Base-by-base conservation (phyloP, 1,140 invertebrate species). In the Cherax destructor region DNA sequence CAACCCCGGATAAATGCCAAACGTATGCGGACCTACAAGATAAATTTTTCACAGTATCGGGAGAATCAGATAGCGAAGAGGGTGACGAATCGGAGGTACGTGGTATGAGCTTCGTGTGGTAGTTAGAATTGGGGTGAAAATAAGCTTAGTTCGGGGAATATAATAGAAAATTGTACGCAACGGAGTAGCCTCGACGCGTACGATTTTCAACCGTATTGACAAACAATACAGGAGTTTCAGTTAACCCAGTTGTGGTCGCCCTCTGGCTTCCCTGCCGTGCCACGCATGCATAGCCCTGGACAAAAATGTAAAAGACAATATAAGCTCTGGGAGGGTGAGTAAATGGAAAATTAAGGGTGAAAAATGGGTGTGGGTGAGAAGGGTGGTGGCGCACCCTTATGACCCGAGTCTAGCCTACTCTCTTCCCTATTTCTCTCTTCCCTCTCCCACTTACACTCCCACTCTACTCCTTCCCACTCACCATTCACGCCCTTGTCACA, bases 11-110 rank as follows among this genome's bases (percentile, higher is more conserved):
- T 89, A 92, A 92, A 92, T 89, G 88, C 88, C 92, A 88, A 81
- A 86, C 92, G 77, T 92, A 91, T 92, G 92, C 92, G 72, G 88
- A 92, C 85, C 92, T 92, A 24, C 88, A 92, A 72, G 92, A 92
- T 72, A 92, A 92, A 92, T 92, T 92, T 76, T 92, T 90, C 76
- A 87, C 92, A 74, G 85, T 87, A 74, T 92, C 92, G 74, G 92
- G 84, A 84, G 92, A 92, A 30, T 92, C 92, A 83, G 92, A 92
- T 49, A 92, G 92, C 83, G 92, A 92, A 84, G 92, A 91, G 74
- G 92, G 86, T 50, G 92, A 92, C 83, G 88, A 87, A 77, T 92
- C 92, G 83, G 92, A 92, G 92, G 92, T 92, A 91, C 21, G 83
- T 89, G 24, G 13, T 61, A 18, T 87, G 30, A 16, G 0, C 3